A percentile compares a stretch with the other conserved stretches of the same genome.
phyloP scores from a whole-genome alignment of 2,888 invertebrate species.

The Tuta absoluta region DNA sequence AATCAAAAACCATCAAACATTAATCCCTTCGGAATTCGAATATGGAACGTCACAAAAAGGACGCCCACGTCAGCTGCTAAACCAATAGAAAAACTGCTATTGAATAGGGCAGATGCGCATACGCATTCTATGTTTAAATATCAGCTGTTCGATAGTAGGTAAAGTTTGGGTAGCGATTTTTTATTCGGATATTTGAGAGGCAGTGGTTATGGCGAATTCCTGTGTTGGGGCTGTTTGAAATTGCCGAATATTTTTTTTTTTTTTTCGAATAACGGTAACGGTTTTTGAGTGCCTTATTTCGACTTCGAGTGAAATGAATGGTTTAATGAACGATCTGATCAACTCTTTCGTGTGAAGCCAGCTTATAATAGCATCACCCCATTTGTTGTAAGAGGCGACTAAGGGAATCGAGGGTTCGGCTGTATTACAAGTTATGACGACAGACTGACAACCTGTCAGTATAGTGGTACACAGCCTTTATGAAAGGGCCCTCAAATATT shows the following conservation, averaged over 20 bases:
- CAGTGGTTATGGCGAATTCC: conserved; percentile 15
- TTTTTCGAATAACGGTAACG: background rate
- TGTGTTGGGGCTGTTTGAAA: conserved; percentile 1
- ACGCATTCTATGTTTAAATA: conserved; percentile 42
- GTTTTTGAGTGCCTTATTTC: background rate
- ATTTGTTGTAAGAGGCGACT: too few species aligned
- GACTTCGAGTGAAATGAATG: too few species aligned
- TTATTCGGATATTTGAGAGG: conserved; percentile 26
- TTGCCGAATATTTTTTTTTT: background rate
- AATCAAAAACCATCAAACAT: conserved; percentile 14
- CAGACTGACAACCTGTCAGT: too few species aligned
- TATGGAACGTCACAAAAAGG: conserved; percentile 19
- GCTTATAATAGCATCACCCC: too few species aligned
- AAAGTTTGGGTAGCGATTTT: conserved; percentile 26
- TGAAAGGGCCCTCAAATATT: too few species aligned
- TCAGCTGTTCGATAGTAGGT: conserved; percentile 42
- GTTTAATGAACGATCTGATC: too few species aligned
- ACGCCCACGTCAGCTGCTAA: conserved; percentile 41
- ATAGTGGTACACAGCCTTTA: too few species aligned
- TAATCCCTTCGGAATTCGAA: conserved; percentile 19
- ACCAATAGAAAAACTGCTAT: conserved; percentile 10
- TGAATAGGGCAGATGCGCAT: conserved; percentile 51
- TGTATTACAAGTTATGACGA: too few species aligned
- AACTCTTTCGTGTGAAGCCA: too few species aligned
- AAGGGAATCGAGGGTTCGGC: too few species aligned